Conservation (phyloP, 2,888 invertebrate species). For the Dryocosmus kuriphilus region DNA sequence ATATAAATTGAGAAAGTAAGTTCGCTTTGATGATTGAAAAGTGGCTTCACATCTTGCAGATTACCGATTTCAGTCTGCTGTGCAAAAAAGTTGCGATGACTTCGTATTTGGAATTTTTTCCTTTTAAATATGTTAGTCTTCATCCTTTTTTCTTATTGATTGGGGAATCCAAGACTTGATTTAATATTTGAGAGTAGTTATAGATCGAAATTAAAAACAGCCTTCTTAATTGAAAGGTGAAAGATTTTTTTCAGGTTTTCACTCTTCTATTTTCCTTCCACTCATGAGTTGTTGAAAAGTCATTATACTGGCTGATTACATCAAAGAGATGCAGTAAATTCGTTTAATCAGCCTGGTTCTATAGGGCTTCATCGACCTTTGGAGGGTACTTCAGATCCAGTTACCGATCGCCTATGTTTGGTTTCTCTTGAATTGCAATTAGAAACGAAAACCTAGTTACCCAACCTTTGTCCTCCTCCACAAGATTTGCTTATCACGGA, state of each 20-base stretch:
- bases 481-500: conserved; percentile 14
- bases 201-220: neutral
- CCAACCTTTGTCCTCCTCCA: neutral
- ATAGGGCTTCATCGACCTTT: neutral
- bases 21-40: conserved; percentile 23
- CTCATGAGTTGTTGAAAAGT: no score
- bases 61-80: neutral
- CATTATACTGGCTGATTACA: neutral
- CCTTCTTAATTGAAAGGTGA: neutral
- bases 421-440: conserved; percentile 16
- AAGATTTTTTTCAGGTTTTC: neutral
- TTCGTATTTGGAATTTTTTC: neutral
- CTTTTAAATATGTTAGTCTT: no score
- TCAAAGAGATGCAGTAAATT: conserved; percentile 2
- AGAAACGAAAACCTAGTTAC: conserved; percentile 16
- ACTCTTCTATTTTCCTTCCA: neutral
- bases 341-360: neutral
- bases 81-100: conserved; percentile 1
- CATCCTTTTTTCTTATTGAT: no score
- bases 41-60: conserved; percentile 1
- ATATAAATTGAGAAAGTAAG: conserved; percentile 12
- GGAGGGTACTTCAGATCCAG: neutral
- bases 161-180: no score
- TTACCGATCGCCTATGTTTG: neutral
- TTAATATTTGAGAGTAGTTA: neutral